phyloP scores from a whole-genome alignment of 2,888 invertebrate species.

The Allygus modestus region DNA sequence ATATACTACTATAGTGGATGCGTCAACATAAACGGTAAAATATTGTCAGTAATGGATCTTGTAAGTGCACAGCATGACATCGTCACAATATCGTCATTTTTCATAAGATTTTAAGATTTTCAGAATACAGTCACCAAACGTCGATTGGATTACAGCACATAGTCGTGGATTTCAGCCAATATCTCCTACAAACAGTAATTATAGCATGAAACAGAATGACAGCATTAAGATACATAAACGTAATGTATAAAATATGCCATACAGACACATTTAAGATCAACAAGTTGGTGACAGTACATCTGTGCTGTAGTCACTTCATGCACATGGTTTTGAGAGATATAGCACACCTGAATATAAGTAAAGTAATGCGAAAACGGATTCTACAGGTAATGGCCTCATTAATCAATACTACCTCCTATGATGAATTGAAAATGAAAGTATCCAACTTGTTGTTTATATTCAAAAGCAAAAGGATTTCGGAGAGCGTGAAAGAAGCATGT shows the following conservation, averaged over 20 bases:
- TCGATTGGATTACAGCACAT: neutral
- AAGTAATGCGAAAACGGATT: neutral
- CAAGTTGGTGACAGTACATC: neutral
- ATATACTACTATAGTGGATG: neutral
- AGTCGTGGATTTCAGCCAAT: neutral
- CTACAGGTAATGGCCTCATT: neutral
- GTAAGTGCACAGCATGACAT: neutral
- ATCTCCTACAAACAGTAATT: neutral
- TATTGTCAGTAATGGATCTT: neutral
- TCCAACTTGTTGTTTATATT: neutral
- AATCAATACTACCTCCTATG: neutral
- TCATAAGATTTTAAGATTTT: neutral
- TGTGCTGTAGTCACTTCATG: neutral
- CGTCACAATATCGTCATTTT: neutral
- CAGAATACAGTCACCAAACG: neutral
- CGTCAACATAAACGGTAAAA: neutral
- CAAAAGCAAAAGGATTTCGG: neutral
- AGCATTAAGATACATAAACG: neutral
- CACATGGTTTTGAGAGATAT: neutral
- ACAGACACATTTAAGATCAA: neutral
- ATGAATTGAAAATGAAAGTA: neutral
- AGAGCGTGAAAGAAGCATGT: neutral
- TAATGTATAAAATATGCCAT: neutral
- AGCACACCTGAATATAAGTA: neutral
- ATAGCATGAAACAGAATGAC: neutral